A percentile compares a stretch with the other conserved stretches of the same genome.
Conservation (phyloP, 1,140 invertebrate genomes). For the Frieseomelitta varia region DNA sequence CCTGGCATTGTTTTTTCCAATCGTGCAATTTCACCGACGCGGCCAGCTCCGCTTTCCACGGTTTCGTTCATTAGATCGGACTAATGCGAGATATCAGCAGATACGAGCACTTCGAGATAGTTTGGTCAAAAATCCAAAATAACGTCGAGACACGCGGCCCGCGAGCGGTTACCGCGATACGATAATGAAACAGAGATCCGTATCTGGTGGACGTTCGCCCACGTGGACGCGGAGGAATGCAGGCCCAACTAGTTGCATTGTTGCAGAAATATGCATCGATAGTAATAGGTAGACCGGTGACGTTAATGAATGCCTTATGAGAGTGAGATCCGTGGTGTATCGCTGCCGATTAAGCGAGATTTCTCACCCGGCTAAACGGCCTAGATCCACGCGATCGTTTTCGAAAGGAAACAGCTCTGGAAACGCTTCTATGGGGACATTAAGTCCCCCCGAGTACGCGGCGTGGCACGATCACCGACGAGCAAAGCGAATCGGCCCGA, state of each 20-base stretch:
- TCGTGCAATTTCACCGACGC: not conserved
- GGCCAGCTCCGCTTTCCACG: not conserved
- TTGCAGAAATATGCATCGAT: slow-evolving; percentile 49
- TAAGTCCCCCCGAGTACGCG: slow-evolving; percentile 26
- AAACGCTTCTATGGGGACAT: slow-evolving; percentile 52
- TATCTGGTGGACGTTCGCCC: slow-evolving; percentile 49
- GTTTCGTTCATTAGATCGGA: not conserved
- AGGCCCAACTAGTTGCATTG: slow-evolving; percentile 44
- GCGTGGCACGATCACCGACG: slow-evolving; percentile 42
- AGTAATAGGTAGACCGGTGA: slow-evolving; percentile 53
- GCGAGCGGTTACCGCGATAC: slow-evolving; percentile 44
- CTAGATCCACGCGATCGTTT: slow-evolving; percentile 66
- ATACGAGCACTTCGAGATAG: slow-evolving; percentile 32
- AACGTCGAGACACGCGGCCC: slow-evolving; percentile 20
- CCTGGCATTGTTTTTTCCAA: not conserved
- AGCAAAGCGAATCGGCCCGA: slow-evolving; percentile 55
- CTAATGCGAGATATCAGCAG: not conserved
- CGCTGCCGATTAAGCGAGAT: slow-evolving; percentile 56
- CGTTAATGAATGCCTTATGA: slow-evolving; percentile 61
- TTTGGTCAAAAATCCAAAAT: slow-evolving; percentile 33
- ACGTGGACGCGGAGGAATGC: slow-evolving; percentile 45
- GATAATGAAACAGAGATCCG: slow-evolving; percentile 57
- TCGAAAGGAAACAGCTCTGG: slow-evolving; percentile 39
- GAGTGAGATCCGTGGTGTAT: slow-evolving; percentile 43
- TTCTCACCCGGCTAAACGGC: slow-evolving; percentile 38